Evolutionary conservation across 92 coral and sea anemone species (phyloP).

Genomic region (Porites evermanni): DNA sequence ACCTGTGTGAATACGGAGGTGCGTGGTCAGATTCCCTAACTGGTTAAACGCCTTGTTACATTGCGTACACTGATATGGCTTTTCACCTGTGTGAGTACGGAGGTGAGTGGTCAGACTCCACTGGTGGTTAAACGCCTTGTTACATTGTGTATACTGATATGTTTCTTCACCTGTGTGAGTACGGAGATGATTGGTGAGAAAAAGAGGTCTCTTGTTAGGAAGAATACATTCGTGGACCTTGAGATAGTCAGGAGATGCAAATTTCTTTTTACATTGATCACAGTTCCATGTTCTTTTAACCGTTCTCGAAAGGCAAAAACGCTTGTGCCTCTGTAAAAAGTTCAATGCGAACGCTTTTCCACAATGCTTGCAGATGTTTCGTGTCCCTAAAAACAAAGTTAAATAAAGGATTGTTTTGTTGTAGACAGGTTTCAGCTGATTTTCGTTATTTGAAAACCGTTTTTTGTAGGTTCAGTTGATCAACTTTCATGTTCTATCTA

Average conservation of each 20-base stretch:
- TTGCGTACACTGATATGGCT: not conserved
- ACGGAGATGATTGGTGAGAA: slow-evolving; percentile 41
- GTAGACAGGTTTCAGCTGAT: no score
- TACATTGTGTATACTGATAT: slow-evolving; percentile 47
- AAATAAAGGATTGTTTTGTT: not conserved
- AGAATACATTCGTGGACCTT: not conserved
- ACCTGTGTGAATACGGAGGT: slow-evolving; percentile 52
- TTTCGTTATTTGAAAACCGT: no score
- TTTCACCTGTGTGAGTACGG: no score
- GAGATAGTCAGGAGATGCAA: slow-evolving; percentile 6
- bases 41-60: not conserved
- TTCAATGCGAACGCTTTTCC: slow-evolving; percentile 25
- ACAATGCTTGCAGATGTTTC: slow-evolving; percentile 28
- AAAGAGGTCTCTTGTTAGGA: not conserved
- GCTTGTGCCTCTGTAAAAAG: slow-evolving; percentile 42
- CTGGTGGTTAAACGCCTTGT: slow-evolving; percentile 38
- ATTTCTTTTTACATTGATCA: slow-evolving; percentile 22
- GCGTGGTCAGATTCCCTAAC: slow-evolving; percentile 17
- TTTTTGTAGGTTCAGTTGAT: no score
- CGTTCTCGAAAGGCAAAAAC: slow-evolving; percentile 4
- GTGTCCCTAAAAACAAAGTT: not conserved
- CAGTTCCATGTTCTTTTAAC: slow-evolving; percentile 35
- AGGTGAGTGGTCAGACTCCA: no score
- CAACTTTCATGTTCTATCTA: no score
- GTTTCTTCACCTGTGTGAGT: slow-evolving; percentile 59